phyloP scores from a whole-genome alignment of 2,113 vertebrate species.

The Calyptommatus sinebrachiatus region DNA sequence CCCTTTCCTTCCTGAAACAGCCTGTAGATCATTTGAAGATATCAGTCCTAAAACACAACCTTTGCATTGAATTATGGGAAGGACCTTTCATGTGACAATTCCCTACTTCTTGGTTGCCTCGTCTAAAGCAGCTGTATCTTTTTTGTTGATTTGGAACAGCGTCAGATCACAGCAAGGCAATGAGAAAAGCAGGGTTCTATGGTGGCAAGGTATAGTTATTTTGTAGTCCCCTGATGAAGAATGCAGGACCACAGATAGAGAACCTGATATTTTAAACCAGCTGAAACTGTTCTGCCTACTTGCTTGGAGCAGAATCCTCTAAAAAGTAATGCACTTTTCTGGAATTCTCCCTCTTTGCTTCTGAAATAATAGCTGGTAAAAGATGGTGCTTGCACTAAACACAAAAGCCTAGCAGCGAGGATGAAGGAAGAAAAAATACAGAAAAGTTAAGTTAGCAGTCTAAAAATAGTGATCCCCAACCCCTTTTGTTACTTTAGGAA shows the following conservation, averaged over 20 bases:
- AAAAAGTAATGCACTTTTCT: not conserved
- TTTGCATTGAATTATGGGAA: not conserved
- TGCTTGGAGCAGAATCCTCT: slow-evolving; percentile 1
- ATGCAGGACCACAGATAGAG: slow-evolving; percentile 36
- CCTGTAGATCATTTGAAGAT: not conserved
- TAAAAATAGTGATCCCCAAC: not conserved
- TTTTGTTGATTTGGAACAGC: too few species aligned
- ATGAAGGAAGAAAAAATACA: not conserved
- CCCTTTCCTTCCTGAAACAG: not conserved
- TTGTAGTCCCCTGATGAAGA: slow-evolving; percentile 20
- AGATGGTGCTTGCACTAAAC: not conserved
- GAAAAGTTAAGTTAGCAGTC: fast-evolving
- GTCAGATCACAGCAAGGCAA: not conserved
- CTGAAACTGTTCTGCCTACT: slow-evolving; percentile 13
- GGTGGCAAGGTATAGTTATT: not conserved
- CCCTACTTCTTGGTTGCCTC: not conserved
- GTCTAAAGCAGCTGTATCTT: not conserved
- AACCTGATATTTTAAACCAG: slow-evolving; percentile 30
- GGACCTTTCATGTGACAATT: not conserved
- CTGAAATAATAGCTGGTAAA: not conserved
- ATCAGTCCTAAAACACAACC: not conserved
- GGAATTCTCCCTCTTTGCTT: slow-evolving; percentile 23
- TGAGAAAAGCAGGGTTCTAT: not conserved
- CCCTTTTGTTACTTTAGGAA: slow-evolving; percentile 10
- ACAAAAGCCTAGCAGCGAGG: not conserved